Evolutionary conservation across 2,113 vertebrate genomes (phyloP), one percentile per base, ranked within the genome.

Genomic region (Climacteris rufus): DNA sequence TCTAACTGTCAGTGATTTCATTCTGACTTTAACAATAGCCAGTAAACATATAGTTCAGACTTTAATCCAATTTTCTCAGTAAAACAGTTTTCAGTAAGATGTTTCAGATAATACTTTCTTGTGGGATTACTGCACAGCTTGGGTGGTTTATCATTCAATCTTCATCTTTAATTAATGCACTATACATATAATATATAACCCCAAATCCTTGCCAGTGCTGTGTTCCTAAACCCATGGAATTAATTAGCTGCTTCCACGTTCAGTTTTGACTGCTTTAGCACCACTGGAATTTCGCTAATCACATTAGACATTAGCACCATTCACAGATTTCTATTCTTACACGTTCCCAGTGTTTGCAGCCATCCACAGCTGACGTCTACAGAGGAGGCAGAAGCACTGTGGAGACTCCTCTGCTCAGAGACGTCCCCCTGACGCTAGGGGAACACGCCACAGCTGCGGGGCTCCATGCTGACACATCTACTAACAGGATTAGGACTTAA

Each of bases 401-500:
- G 49, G 78, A 69, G 57, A 44, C 89, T 69, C 84, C 30, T 60
- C 53, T 57, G 77, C 54, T 53, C 25, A 11, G 3, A 93, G 81
- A 49, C 3, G 0, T 82, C 56, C 72, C 57, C 42, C 37, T 1
- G 2, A 45, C 0, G 2, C 69, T 3, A 18, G 40, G 53, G 47
- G 50, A 79, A 39, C 53, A 33, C 0, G 1, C 28, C 35, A 13
- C 91, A 97, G 94, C 94, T 95, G 93, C 54, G 1, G 74, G 82
- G 53, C 78, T 96, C 87, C 89, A 87, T 39, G 40, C 91, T 93
- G 84, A 93, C 89, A 95, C 81, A 85, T 95, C 87, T 22, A 82
- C 95, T 95, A 94, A 94, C 53, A 90, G 91, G 89, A 96, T 95
- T 93, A 91, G 87, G 91, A 20, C 64, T 85, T 42, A 63, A 95